These are phyloP conservation scores for Eufriesea mexicana DNA, from an alignment of 1,140 invertebrate genomes.

Conservation along the genomic window DNA sequence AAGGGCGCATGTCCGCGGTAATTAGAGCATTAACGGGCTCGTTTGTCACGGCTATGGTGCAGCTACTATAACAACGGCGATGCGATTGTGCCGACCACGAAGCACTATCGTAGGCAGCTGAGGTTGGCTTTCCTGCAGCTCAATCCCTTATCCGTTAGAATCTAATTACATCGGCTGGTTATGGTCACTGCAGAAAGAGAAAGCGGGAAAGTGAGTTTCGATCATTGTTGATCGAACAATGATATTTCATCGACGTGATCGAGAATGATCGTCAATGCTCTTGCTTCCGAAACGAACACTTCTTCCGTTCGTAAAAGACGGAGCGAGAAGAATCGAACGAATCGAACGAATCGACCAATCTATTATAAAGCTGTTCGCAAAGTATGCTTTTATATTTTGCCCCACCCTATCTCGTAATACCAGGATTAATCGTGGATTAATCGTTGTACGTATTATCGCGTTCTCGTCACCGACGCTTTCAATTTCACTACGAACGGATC, in stretches of 20 bases:
- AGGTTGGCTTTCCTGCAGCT: constrained; percentile 48
- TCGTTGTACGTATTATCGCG: constrained; percentile 9
- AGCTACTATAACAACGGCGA: constrained; percentile 27
- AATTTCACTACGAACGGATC: neutral
- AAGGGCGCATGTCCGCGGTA: constrained; percentile 52
- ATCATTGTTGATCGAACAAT: neutral
- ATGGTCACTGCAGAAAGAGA: neutral
- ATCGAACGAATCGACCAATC: neutral
- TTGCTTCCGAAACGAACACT: neutral
- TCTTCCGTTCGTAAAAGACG: neutral
- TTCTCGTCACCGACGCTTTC: neutral
- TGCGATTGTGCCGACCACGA: constrained; percentile 31
- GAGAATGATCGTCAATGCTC: neutral
- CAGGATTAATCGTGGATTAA: constrained; percentile 3
- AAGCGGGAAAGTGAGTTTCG: neutral
- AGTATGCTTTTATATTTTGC: neutral
- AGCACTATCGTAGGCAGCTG: constrained; percentile 16
- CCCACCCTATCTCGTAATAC: neutral
- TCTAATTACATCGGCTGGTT: constrained; percentile 62
- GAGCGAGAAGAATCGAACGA: neutral
- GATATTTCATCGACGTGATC: neutral
- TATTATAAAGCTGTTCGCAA: neutral
- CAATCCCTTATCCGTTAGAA: constrained; percentile 59
- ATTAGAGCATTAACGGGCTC: constrained; percentile 66
- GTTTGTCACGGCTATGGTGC: constrained; percentile 47